Evolutionary conservation across 2,113 vertebrate species (phyloP).

Genomic region (Calcarius ornatus): DNA sequence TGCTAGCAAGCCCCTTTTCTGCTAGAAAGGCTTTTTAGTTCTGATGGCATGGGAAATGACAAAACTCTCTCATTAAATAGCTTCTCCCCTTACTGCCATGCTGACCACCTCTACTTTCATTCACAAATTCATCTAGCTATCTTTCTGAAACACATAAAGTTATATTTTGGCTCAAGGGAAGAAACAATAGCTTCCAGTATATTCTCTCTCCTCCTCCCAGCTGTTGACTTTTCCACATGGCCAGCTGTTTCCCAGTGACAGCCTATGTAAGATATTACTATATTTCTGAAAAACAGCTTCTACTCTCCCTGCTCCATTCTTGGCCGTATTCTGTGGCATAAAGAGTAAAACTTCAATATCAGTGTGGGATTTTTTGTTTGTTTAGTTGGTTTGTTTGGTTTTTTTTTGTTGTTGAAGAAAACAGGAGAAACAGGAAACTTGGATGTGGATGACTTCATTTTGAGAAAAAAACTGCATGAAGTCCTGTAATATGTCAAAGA

Average conservation of each 20-base stretch:
- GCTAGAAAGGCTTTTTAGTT: not conserved
- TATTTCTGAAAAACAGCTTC: not conserved
- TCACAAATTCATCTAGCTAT: not conserved
- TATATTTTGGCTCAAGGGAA: not conserved
- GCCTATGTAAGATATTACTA: not conserved
- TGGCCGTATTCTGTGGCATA: not conserved
- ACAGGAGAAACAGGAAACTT: not conserved
- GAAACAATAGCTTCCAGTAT: not conserved
- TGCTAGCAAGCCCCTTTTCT: not conserved
- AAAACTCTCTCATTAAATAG: not conserved
- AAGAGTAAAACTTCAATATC: not conserved
- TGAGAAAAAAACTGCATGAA: not conserved
- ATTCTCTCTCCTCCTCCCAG: not conserved
- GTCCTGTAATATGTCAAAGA: not conserved
- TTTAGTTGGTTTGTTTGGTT: fast-evolving
- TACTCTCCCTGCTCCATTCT: not conserved
- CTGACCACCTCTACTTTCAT: not conserved
- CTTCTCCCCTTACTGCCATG: not conserved
- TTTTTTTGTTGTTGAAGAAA: not conserved
- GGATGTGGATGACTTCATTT: not conserved
- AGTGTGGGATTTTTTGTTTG: not conserved
- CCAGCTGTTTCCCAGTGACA: not conserved
- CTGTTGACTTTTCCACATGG: not conserved
- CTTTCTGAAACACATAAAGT: not conserved
- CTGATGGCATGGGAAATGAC: not conserved